phyloP scores from a whole-genome alignment of 2,888 invertebrate species.

The Endomychus coccineus region DNA sequence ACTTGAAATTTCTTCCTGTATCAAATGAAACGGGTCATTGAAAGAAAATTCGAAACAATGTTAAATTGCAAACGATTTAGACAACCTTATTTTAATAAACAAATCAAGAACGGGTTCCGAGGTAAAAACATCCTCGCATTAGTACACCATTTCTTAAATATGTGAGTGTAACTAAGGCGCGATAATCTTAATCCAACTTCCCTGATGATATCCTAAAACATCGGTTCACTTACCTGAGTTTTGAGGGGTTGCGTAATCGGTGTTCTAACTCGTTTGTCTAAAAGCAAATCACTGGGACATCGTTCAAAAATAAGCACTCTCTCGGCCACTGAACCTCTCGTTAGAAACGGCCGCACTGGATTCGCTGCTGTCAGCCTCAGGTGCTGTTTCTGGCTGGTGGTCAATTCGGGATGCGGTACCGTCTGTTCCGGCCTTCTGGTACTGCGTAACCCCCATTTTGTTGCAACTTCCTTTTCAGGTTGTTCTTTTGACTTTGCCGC shows the following conservation, averaged over 20 bases:
- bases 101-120: no score
- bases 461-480: constrained; percentile 27
- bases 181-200: no score
- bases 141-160: no score
- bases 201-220: no score
- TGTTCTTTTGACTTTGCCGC: constrained; percentile 26
- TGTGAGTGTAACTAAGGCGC: no score
- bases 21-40: no score
- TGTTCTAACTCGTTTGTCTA: constrained; percentile 60
- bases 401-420: constrained; percentile 62
- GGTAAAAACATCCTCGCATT: no score
- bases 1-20: no score
- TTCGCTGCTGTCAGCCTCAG: constrained; percentile 45
- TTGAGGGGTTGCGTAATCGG: constrained; percentile 45
- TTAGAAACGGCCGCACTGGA: constrained; percentile 77
- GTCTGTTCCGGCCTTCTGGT: constrained; percentile 45
- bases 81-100: no score
- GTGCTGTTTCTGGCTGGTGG: constrained; percentile 54
- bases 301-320: constrained; percentile 85
- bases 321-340: constrained; percentile 85
- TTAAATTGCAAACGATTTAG: no score
- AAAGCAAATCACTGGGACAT: constrained; percentile 71
- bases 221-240: constrained; percentile 38
- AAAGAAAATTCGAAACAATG: no score
- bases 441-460: constrained; percentile 39